These are phyloP conservation scores for Hydrotaea diabolus DNA, from an alignment of 2,888 invertebrate genomes.

Conservation along the genomic window DNA sequence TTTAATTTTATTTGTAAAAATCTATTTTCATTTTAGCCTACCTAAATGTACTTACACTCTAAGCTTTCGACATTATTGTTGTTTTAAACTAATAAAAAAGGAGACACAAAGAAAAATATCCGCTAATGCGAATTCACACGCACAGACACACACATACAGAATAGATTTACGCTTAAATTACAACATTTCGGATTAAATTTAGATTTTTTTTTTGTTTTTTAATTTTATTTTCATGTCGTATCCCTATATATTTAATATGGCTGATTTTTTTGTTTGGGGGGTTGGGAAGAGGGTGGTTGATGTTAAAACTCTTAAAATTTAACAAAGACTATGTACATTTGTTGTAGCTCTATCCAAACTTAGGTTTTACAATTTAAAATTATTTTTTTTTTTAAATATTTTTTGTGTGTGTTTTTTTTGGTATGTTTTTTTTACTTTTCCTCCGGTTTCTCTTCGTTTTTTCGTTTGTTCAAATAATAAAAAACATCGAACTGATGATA, in stretches of 20 bases:
- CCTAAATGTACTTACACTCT: conserved; percentile 57
- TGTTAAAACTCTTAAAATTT: conserved; percentile 65
- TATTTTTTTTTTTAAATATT: conserved; percentile 10
- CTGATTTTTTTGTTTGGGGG: conserved; percentile 7
- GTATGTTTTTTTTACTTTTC: conserved; percentile 60
- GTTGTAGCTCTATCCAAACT: conserved; percentile 23
- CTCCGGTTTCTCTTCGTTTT: conserved; percentile 57
- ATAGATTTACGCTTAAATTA: conserved; percentile 50
- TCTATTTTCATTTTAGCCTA: conserved; percentile 48
- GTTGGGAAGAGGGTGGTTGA: not conserved
- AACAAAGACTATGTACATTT: conserved; percentile 66
- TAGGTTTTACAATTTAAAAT: not conserved
- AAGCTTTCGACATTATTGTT: not conserved
- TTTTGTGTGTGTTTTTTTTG: conserved; percentile 42
- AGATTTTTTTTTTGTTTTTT: conserved; percentile 19
- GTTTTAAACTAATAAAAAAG: not conserved
- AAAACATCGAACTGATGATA: conserved; percentile 56
- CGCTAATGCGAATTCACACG: conserved; percentile 31
- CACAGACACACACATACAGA: conserved; percentile 42
- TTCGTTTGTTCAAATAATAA: conserved; percentile 48
- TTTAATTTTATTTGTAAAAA: not conserved
- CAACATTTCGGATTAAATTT: conserved; percentile 51
- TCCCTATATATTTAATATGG: conserved; percentile 46
- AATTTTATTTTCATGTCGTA: not conserved
- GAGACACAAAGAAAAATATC: conserved; percentile 1